phyloP scores from a whole-genome alignment of 2,797 vertebrate species.

The Mionectes olivaceus region DNA sequence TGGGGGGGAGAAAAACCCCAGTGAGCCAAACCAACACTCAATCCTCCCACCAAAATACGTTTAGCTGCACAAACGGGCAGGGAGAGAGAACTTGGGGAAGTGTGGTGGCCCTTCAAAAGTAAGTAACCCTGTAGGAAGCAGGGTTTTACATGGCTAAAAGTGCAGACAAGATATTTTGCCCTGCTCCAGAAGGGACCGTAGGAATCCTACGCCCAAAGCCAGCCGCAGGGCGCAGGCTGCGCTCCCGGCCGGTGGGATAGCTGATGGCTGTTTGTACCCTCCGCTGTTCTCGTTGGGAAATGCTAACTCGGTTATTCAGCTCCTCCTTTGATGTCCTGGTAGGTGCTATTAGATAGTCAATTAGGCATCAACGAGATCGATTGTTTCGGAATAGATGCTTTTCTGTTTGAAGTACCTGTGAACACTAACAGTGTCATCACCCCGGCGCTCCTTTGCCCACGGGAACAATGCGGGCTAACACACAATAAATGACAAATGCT shows the following conservation, averaged over 20 bases:
- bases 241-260: neutral
- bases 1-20: neutral
- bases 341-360: constrained; percentile 70
- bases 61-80: neutral
- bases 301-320: constrained; percentile 73
- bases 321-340: constrained; percentile 63
- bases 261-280: constrained; percentile 61
- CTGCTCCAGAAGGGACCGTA: neutral
- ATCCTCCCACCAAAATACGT: rapidly evolving
- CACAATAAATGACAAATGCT: constrained; percentile 37
- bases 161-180: rapidly evolving
- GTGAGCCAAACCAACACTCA: neutral
- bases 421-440: constrained; percentile 27
- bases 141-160: neutral
- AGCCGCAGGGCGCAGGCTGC: neutral
- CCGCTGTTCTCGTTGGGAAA: constrained; percentile 57
- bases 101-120: neutral
- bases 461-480: neutral
- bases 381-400: constrained; percentile 33
- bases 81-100: neutral
- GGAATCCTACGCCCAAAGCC: rapidly evolving
- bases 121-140: rapidly evolving
- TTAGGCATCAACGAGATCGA: constrained; percentile 67
- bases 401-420: constrained; percentile 68
- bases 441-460: constrained; percentile 11